Conservation (phyloP, 64 coral and sea anemone genomes). For the Hydrozoanthus tunicans region DNA sequence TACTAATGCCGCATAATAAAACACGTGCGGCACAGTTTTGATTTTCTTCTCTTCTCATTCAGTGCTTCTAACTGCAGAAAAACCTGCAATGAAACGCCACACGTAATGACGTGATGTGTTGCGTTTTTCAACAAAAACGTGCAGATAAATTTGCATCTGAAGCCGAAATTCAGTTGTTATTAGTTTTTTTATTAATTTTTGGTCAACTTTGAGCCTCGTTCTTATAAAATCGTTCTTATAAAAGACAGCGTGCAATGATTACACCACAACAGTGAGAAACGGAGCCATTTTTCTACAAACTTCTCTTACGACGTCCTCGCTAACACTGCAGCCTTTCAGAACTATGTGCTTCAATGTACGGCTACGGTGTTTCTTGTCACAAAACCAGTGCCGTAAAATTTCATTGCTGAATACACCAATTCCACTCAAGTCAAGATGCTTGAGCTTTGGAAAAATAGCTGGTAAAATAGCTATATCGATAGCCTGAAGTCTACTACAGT, state of each 20-base stretch:
- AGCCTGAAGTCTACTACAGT: conserved; percentile 8
- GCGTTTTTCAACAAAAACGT: too few relatives aligned
- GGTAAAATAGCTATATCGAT: conserved; percentile 8
- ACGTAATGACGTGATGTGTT: too few relatives aligned
- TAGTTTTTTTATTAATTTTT: too few relatives aligned
- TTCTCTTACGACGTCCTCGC: background rate
- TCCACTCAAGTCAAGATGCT: conserved; percentile 24
- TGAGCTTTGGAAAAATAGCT: conserved; percentile 23
- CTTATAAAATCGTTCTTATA: too few relatives aligned
- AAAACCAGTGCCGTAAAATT: conserved; percentile 8
- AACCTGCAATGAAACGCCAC: too few relatives aligned
- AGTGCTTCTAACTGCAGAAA: too few relatives aligned
- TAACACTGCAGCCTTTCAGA: conserved; percentile 8
- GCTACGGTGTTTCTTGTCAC: background rate
- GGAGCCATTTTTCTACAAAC: background rate
- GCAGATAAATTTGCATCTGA: too few relatives aligned
- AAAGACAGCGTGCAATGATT: background rate
- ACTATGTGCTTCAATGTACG: background rate
- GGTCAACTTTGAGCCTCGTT: too few relatives aligned
- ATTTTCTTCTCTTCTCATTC: too few relatives aligned
- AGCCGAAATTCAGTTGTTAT: too few relatives aligned
- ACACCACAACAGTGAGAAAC: background rate
- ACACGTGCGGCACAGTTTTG: too few relatives aligned
- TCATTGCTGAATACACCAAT: background rate
- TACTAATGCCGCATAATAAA: too few relatives aligned